Conservation (phyloP, 1,140 invertebrate genomes). For the Cataglyphis hispanica region DNA sequence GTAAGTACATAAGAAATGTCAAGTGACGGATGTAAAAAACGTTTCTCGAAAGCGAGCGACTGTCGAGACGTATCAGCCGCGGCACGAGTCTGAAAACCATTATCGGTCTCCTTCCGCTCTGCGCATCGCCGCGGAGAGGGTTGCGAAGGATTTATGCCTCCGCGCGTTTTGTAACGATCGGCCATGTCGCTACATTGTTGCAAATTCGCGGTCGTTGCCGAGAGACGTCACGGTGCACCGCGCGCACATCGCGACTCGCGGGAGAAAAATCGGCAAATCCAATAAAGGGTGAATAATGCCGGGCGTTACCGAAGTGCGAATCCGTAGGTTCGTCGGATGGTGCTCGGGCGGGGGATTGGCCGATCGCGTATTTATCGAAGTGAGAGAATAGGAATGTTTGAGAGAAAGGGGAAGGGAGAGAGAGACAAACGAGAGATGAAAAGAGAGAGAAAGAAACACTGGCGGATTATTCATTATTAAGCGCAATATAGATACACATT, state of each 20-base stretch:
- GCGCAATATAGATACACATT: not conserved
- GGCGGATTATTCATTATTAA: constrained; percentile 34
- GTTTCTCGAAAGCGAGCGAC: constrained; percentile 31
- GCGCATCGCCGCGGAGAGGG: constrained; percentile 17
- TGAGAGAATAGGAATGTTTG: constrained; percentile 22
- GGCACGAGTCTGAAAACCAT: constrained; percentile 50
- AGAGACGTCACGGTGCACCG: constrained; percentile 59
- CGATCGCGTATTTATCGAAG: constrained; percentile 60
- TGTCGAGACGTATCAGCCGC: constrained; percentile 44
- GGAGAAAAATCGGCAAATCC: constrained; percentile 78
- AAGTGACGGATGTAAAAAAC: constrained; percentile 30
- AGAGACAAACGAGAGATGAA: not conserved
- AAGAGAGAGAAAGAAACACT: constrained; percentile 22
- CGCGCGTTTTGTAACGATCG: constrained; percentile 65
- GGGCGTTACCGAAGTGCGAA: constrained; percentile 67
- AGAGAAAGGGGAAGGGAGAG: not conserved
- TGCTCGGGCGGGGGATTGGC: constrained; percentile 1
- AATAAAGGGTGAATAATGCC: constrained; percentile 82
- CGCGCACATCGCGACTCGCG: constrained; percentile 45
- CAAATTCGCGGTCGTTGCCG: constrained; percentile 38
- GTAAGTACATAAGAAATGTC: constrained; percentile 35
- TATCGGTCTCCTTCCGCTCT: constrained; percentile 49
- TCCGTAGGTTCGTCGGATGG: constrained; percentile 34
- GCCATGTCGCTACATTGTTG: constrained; percentile 34
- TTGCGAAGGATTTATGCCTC: constrained; percentile 68